Evolutionary conservation across 1,140 invertebrate species (phyloP), one percentile per base, ranked within the genome.

Genomic region (Drosophila simulans): DNA sequence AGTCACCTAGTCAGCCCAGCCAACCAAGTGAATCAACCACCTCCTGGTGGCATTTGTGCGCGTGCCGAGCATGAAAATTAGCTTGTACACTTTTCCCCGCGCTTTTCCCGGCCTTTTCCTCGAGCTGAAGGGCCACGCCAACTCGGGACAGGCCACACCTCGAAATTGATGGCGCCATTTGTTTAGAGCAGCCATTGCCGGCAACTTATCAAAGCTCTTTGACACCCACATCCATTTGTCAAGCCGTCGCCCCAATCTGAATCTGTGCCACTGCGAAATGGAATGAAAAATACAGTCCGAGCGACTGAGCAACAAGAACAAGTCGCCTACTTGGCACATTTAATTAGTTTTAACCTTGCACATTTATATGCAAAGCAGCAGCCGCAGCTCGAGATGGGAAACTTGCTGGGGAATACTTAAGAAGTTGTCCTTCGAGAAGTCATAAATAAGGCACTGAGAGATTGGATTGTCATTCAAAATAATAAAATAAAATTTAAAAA

Each of bases 61-160:
- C 84, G 84, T 89, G 84, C 84, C 77, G 55, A 68, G 84, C 84
- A 89, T 89, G 80, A 71, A 89, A 89, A 89, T 89, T 89, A 89
- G 84, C 73, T 85, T 77, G 81, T 85, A 73, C 66, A 73, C 8
- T 84, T 79, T 59, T 20, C 46, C 17, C 52, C 49, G 17, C 40
- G 12, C 12, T 37, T 51, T 59, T 64, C 20, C 55, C 51, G 20
- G 25, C n/a, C 15, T 46, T 45, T 27, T 25, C 12, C 46, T 10
- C 58, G 11, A 11, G 17, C 25, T 37, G 56, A 51, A 43, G 35
- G 46, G 73, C 42, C 73, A 77, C 52, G 56, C 48, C 57, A 78
- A 42, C 60, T 43, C 31, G 54, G 66, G 37, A 45, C 45, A 77
- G 72, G 80, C 85, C 84, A 84, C 84, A 89, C 85, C 84, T 89